Percentiles rank a stretch among this genome's conserved stretches.
Conservation (phyloP, 2,113 vertebrate genomes). For the Cyprinodon tularosa region DNA sequence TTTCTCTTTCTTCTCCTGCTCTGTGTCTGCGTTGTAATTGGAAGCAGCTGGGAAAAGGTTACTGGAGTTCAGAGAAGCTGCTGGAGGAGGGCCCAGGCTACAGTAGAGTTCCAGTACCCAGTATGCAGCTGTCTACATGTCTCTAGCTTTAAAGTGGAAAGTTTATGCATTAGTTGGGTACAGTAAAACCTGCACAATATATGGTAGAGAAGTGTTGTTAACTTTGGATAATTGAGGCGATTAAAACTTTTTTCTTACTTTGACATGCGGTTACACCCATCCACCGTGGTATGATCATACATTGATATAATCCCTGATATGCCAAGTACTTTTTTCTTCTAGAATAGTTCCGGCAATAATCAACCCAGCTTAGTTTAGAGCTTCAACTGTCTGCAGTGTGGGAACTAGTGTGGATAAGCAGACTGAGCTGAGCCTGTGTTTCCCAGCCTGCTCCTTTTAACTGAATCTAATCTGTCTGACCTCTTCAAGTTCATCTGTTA, state of each 20-base stretch:
- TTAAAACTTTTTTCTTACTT: neutral
- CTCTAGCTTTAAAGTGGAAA: conserved; percentile 19
- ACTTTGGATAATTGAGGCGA: neutral
- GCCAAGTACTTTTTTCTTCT: neutral
- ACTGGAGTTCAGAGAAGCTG: conserved; percentile 69
- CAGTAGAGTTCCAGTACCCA: conserved; percentile 42
- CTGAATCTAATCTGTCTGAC: conserved; percentile 76
- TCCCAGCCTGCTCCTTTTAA: conserved; percentile 64
- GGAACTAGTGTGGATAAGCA: conserved; percentile 43
- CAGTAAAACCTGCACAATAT: neutral
- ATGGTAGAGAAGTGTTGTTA: neutral
- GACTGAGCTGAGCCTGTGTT: conserved; percentile 48
- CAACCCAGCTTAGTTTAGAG: neutral
- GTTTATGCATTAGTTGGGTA: conserved; percentile 10
- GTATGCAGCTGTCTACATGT: conserved; percentile 31
- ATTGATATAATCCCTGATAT: no score
- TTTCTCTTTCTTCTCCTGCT: conserved; percentile 39
- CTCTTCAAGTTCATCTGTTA: conserved; percentile 67
- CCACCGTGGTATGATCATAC: neutral
- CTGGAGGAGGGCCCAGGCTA: conserved; percentile 50
- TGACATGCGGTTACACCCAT: neutral
- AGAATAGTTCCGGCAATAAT: neutral
- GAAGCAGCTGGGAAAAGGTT: conserved; percentile 81
- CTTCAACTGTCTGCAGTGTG: neutral
- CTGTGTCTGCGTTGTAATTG: conserved; percentile 74